A percentile compares a stretch with the other conserved stretches of the same genome.
Conservation (phyloP, 2,888 invertebrate genomes). For the Polymixis flavicincta region DNA sequence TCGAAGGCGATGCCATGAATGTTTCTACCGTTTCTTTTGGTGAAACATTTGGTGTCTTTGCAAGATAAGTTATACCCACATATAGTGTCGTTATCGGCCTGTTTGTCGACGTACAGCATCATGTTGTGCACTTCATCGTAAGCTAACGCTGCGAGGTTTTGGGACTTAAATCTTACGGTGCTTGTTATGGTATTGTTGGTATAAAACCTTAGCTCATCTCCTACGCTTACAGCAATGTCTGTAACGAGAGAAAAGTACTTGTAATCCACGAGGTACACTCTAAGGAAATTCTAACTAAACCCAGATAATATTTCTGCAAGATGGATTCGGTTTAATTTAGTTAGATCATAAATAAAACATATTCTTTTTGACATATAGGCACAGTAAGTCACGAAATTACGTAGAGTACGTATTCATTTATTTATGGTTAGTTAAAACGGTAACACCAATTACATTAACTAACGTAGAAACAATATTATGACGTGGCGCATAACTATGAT, state of each 20-base stretch:
- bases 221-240: slow-evolving; percentile 93
- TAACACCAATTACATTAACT: no score
- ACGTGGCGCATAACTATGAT: no score
- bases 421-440: no score
- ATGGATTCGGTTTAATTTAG: no score
- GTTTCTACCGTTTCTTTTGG: slow-evolving; percentile 89
- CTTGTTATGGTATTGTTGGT: slow-evolving; percentile 76
- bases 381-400: no score
- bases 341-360: no score
- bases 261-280: background rate
- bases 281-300: no score
- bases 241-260: slow-evolving; percentile 79
- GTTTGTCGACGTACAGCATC: slow-evolving; percentile 92
- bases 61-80: slow-evolving; percentile 88
- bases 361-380: no score
- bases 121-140: slow-evolving; percentile 92
- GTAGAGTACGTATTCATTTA: no score
- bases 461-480: no score
- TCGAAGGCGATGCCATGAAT: slow-evolving; percentile 95
- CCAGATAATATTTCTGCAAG: no score
- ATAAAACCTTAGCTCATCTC: slow-evolving; percentile 90
- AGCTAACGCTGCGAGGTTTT: slow-evolving; percentile 91
- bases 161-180: background rate
- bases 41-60: slow-evolving; percentile 81
- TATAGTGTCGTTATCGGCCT: slow-evolving; percentile 92